phyloP scores from a whole-genome alignment of 2,888 invertebrate genomes.

The Colletes collaris region DNA sequence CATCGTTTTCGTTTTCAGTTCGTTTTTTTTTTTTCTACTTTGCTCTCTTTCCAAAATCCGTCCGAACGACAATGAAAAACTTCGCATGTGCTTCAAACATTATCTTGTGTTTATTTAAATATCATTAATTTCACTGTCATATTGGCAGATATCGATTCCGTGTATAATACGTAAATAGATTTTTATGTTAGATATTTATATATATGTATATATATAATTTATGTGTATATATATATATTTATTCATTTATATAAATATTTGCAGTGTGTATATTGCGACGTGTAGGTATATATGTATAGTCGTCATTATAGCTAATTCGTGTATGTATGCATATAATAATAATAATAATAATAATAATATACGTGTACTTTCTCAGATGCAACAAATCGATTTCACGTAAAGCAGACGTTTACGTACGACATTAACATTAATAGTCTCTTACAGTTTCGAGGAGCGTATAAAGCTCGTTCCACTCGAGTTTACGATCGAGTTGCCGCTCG shows the following conservation, averaged over 20 bases:
- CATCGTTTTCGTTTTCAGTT: constrained; percentile 39
- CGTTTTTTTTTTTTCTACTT: constrained; percentile 22
- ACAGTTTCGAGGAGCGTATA: constrained; percentile 62
- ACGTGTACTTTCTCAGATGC: constrained; percentile 70
- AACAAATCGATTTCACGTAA: constrained; percentile 69
- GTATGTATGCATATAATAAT: constrained; percentile 36
- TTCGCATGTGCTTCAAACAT: constrained; percentile 58
- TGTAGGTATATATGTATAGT: constrained; percentile 38
- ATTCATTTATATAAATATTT: constrained; percentile 50
- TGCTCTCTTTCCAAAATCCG: constrained; percentile 45
- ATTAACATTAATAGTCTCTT: constrained; percentile 68
- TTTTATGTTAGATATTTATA: constrained; percentile 17
- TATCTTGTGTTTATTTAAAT: constrained; percentile 59
- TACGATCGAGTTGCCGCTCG: constrained; percentile 65
- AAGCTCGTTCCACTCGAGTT: constrained; percentile 64
- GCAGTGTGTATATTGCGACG: constrained; percentile 34
- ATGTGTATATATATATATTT: constrained; percentile 38
- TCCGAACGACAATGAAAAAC: constrained; percentile 61
- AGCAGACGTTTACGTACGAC: constrained; percentile 67
- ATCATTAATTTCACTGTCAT: constrained; percentile 42
- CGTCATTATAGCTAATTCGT: constrained; percentile 28
- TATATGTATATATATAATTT: constrained; percentile 44
- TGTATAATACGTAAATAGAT: constrained; percentile 38
- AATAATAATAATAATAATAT: constrained; percentile 40
- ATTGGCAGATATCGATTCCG: constrained; percentile 36